A percentile compares a stretch with the other conserved stretches of the same genome.
Evolutionary conservation across 2,113 vertebrate genomes (phyloP).

Genomic region (Muntiacus reevesi): DNA sequence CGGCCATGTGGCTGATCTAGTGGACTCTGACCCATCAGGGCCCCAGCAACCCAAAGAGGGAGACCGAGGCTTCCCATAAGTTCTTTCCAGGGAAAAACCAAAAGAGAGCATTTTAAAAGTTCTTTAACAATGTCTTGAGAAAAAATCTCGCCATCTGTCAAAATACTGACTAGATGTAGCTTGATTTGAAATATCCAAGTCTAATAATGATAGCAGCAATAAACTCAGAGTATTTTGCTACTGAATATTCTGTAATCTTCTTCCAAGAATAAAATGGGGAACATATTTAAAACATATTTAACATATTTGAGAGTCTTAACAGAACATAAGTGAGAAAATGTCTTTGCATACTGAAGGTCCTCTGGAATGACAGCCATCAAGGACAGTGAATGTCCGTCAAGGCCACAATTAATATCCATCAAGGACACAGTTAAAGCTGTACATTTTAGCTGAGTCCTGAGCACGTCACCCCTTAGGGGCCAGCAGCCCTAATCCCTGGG

Average conservation of each 20-base stretch:
- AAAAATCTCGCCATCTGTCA: background rate
- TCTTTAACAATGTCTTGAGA: background rate
- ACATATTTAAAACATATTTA: rapidly evolving
- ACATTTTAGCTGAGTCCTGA: rapidly evolving
- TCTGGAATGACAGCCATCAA: rapidly evolving
- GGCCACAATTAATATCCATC: rapidly evolving
- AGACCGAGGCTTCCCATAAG: background rate
- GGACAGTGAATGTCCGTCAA: rapidly evolving
- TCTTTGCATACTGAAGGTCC: rapidly evolving
- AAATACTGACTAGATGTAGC: background rate
- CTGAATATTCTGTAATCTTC: background rate
- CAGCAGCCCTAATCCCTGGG: rapidly evolving
- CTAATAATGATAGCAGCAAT: rapidly evolving
- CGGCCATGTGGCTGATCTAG: rapidly evolving
- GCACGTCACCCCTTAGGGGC: background rate
- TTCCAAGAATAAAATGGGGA: background rate
- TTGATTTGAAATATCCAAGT: rapidly evolving
- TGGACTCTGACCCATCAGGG: rapidly evolving
- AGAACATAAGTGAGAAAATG: background rate
- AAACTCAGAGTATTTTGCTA: background rate
- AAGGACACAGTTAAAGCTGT: rapidly evolving
- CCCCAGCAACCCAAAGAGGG: background rate
- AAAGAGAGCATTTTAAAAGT: background rate
- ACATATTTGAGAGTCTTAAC: background rate
- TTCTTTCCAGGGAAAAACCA: background rate